These are phyloP conservation scores for Antitype chi DNA, from an alignment of 2,888 invertebrate genomes.

Conservation along the genomic window DNA sequence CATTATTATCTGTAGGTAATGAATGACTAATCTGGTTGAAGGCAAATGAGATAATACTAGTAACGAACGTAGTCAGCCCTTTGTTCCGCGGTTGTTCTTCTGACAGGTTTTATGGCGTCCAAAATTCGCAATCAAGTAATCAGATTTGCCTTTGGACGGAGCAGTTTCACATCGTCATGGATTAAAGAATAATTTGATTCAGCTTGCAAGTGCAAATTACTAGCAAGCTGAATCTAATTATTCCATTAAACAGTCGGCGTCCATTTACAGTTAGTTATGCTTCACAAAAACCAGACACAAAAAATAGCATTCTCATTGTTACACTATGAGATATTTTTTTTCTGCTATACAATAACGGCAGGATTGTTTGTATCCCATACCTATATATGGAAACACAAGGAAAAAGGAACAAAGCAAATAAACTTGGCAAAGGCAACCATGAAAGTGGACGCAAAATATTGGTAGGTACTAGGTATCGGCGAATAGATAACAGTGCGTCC, in stretches of 20 bases:
- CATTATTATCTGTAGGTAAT: conserved; percentile 7
- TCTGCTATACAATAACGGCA: neutral
- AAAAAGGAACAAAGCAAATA: conserved; percentile 1
- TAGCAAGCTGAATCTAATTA: conserved; percentile 33
- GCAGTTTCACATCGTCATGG: conserved; percentile 54
- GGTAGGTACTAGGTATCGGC: neutral
- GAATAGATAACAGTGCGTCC: neutral
- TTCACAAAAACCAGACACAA: neutral
- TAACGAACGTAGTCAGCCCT: conserved; percentile 30
- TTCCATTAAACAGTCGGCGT: conserved; percentile 40
- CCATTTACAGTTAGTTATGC: conserved; percentile 30
- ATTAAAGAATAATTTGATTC: conserved; percentile 71
- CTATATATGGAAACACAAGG: neutral
- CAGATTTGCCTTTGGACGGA: conserved; percentile 68
- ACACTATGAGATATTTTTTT: neutral
- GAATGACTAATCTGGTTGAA: neutral
- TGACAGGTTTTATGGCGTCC: conserved; percentile 51
- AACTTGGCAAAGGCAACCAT: neutral
- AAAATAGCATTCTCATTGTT: neutral
- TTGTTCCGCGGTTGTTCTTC: conserved; percentile 28
- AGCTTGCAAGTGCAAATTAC: conserved; percentile 59
- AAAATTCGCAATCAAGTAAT: conserved; percentile 80
- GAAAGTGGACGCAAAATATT: neutral
- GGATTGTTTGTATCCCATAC: too few relatives aligned
- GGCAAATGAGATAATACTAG: conserved; percentile 23